phyloP scores from a whole-genome alignment of 1,140 invertebrate species.

The Drosophila teissieri region DNA sequence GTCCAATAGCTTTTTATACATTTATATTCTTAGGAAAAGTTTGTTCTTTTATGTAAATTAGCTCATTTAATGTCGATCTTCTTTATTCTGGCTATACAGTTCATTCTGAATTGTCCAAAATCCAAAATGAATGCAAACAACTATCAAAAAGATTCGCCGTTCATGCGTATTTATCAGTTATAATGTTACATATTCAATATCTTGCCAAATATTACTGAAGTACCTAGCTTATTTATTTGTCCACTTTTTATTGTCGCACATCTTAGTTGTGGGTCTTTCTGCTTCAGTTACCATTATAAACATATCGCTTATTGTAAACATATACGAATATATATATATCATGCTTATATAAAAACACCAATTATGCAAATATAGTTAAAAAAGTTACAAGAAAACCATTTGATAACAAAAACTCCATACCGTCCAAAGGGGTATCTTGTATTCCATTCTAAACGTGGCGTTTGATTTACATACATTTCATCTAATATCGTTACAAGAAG shows the following conservation, averaged over 20 bases:
- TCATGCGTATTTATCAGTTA: constrained; percentile 31
- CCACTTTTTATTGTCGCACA: constrained; percentile 51
- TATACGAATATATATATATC: constrained; percentile 55
- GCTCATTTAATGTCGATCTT: background rate
- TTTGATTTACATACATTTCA: constrained; percentile 38
- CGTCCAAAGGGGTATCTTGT: background rate
- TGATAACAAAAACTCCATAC: constrained; percentile 63
- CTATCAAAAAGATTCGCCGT: constrained; percentile 61
- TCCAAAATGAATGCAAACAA: constrained; percentile 38
- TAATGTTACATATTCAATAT: constrained; percentile 28
- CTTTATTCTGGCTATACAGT: constrained; percentile 4
- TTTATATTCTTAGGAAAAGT: constrained; percentile 36
- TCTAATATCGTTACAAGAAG: constrained; percentile 70
- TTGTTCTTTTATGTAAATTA: constrained; percentile 16
- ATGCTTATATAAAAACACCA: constrained; percentile 69
- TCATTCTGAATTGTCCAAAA: constrained; percentile 33
- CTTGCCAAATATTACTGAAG: constrained; percentile 31
- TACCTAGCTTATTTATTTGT: constrained; percentile 14
- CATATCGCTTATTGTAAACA: constrained; percentile 45
- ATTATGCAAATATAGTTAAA: constrained; percentile 71
- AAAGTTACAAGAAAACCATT: constrained; percentile 72
- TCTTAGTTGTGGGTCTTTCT: constrained; percentile 14
- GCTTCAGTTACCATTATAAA: constrained; percentile 26
- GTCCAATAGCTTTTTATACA: constrained; percentile 40
- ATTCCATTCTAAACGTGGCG: constrained; percentile 26